Base-by-base conservation (phyloP, 2,888 invertebrate species). In the Drosophila robusta region DNA sequence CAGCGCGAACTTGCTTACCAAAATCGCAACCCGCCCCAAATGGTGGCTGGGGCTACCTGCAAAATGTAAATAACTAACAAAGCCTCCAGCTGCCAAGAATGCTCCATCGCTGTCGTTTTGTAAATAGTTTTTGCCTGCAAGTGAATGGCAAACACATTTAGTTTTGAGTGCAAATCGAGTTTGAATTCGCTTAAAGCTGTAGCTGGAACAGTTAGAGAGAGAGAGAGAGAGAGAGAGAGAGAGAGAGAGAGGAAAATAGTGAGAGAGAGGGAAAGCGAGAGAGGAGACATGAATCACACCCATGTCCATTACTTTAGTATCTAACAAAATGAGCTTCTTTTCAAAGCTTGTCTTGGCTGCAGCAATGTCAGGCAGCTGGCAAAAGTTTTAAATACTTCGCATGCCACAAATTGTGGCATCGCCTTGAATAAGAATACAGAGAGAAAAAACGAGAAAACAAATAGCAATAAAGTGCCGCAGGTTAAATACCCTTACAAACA, bases 101-200 rank as follows among this genome's bases (percentile, higher is more conserved):
- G n/a, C 49, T 50, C 38, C 18, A 42, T 44, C 32, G 41, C 52
- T 58, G 41, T 52, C 66, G 64, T 64, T 62, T 62, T 52, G 87
- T 70, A 84, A 89, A 84, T 84, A 81, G 81, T 78, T 84, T 63
- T 70, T 81, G 78, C 75, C 78, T 66, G 73, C 69, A 44, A 84
- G 84, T 87, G 84, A 78, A 87, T 63, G 66, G 85, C 70, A 84
- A 84, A 89, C 75, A 84, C 87, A 84, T 89, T 89, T 87, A 81
- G 70, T 65, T 83, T 49, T 70, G 71, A 87, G 87, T 85, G 84
- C 84, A 84, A 87, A 84, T 84, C 76, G 87, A 84, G 82, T 87
- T 87, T 81, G 82, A 78, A 71, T 78, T 76, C 70, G 69, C 79
- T 81, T 78, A 70, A 84, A 84, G 87, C 62, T 66, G 70, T 56